These are phyloP conservation scores for Odontothrips loti DNA, from an alignment of 2,888 invertebrate species.

Conservation along the genomic window DNA sequence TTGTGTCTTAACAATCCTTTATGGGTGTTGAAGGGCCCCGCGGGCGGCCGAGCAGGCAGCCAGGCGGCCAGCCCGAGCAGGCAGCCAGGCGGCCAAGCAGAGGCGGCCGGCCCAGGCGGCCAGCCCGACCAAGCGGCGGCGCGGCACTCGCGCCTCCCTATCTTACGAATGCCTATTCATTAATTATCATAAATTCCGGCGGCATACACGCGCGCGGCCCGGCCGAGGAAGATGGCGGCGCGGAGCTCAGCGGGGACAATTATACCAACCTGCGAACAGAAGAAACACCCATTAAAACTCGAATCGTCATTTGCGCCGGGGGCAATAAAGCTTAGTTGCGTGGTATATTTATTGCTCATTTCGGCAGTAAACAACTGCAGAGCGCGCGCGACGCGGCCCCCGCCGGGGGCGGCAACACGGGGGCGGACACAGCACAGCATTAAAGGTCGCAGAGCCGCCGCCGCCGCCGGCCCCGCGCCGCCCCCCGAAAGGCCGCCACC, in stretches of 20 bases:
- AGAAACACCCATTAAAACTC: conserved; percentile 25
- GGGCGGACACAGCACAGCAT: not conserved
- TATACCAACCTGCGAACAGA: conserved; percentile 22
- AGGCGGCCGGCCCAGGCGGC: too few relatives aligned
- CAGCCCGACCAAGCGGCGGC: not conserved
- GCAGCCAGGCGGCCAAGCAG: not conserved
- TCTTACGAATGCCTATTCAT: conserved; percentile 23
- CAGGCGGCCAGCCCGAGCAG: not conserved
- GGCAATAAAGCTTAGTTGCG: conserved; percentile 22
- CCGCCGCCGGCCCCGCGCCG: not conserved
- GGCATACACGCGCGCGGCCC: not conserved
- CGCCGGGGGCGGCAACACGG: too few relatives aligned
- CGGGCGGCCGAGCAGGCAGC: too few relatives aligned
- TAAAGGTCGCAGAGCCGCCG: conserved; percentile 10
- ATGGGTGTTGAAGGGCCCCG: not conserved
- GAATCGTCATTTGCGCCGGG: conserved; percentile 20
- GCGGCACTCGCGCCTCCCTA: not conserved
- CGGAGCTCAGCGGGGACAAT: conserved; percentile 1
- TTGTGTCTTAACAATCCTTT: conserved; percentile 23
- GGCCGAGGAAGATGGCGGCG: not conserved
- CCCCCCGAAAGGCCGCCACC: too few relatives aligned
- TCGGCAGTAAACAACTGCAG: conserved; percentile 18
- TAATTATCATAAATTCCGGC: conserved; percentile 22
- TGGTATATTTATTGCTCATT: conserved; percentile 25
- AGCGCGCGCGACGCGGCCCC: not conserved